These are phyloP conservation scores for Sebastes matsubarae DNA, from an alignment of 2,797 vertebrate genomes.

Conservation along the genomic window DNA sequence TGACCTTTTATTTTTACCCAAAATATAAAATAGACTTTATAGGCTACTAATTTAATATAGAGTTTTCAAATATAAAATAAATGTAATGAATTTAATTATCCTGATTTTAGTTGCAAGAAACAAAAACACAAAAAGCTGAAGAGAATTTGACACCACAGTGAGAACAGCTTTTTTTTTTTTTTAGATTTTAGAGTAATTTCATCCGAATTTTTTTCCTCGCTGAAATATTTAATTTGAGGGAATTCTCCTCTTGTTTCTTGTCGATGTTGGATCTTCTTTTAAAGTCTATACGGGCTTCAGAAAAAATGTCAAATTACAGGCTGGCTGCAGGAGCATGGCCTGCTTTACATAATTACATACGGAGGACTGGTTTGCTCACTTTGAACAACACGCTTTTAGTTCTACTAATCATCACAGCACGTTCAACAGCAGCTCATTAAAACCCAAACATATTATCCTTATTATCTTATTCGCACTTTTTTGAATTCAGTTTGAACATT, in stretches of 20 bases:
- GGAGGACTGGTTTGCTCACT: conserved; percentile 56
- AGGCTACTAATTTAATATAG: not conserved
- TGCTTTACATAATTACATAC: conserved; percentile 61
- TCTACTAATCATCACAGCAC: conserved; percentile 48
- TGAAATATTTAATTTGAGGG: conserved; percentile 3
- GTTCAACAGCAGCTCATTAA: conserved; percentile 55
- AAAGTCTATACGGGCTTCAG: conserved; percentile 10
- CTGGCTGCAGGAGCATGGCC: conserved; percentile 42
- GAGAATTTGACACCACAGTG: conserved; percentile 3
- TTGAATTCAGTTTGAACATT: conserved; percentile 17
- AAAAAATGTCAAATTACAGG: conserved; percentile 41
- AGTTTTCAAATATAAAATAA: not conserved
- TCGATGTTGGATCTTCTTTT: not conserved
- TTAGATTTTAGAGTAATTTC: not conserved
- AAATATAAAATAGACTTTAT: not conserved
- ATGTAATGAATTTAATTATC: not conserved
- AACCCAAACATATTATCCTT: conserved; percentile 62
- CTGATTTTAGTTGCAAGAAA: not conserved
- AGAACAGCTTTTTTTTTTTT: not conserved
- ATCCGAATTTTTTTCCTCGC: not conserved
- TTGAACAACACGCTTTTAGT: conserved; percentile 72
- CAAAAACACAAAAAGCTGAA: not conserved
- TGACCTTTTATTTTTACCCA: not conserved
- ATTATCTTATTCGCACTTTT: conserved; percentile 73
- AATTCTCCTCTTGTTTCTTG: not conserved